Evolutionary conservation across 23 tunicate species (phyloP).

Genomic region (Phallusia fumigata): DNA sequence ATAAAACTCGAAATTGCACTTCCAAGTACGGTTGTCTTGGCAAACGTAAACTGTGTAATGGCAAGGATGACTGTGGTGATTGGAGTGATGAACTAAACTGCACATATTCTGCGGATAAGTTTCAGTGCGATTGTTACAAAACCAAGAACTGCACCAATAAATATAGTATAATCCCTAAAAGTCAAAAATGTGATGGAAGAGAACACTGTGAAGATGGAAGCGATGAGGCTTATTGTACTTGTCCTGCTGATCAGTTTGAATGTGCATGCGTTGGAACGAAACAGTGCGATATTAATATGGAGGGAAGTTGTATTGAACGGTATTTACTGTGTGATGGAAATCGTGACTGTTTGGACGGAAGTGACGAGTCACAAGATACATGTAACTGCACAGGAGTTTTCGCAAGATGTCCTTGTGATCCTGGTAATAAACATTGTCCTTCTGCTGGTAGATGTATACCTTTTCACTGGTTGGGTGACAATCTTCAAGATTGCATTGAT

Average conservation of each 20-base stretch:
- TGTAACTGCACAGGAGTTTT: background rate
- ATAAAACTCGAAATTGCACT: background rate
- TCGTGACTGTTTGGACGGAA: background rate
- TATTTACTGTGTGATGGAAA: background rate
- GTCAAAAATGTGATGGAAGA: background rate
- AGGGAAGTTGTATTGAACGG: background rate
- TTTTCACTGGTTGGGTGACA: background rate
- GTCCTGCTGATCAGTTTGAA: background rate
- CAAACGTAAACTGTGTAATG: background rate
- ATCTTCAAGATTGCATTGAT: background rate
- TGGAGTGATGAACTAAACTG: slow-evolving; percentile 9
- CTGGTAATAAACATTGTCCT: background rate
- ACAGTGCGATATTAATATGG: background rate
- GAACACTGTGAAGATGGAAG: background rate
- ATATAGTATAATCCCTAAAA: background rate
- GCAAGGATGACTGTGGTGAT: background rate
- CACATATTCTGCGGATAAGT: background rate
- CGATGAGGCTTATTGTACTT: background rate
- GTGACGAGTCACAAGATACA: background rate
- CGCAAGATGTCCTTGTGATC: slow-evolving; percentile 1
- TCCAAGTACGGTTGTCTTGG: background rate
- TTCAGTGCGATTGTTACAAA: background rate
- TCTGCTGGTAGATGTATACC: background rate
- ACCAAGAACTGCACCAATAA: background rate
- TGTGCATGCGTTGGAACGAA: background rate